These are phyloP conservation scores for Diarsia brunnea DNA, from an alignment of 2,888 invertebrate genomes.

Conservation along the genomic window DNA sequence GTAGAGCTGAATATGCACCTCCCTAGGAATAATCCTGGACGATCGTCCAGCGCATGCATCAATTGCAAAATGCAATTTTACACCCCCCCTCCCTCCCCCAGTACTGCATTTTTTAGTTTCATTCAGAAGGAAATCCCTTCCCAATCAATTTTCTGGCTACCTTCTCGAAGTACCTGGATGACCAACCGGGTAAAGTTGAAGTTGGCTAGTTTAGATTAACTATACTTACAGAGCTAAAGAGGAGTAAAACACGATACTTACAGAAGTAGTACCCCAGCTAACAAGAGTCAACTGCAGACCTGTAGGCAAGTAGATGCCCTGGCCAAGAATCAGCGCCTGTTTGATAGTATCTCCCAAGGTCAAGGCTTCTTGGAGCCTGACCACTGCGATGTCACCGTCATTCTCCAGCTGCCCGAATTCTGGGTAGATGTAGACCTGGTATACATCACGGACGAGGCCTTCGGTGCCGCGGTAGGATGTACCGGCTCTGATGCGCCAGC, in stretches of 20 bases:
- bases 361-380: conserved; percentile 42
- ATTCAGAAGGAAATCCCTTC: too few relatives aligned
- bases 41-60: too few relatives aligned
- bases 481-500: conserved; percentile 68
- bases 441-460: conserved; percentile 52
- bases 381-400: conserved; percentile 63
- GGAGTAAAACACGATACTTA: conserved; percentile 47
- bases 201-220: too few relatives aligned
- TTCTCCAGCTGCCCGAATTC: conserved; percentile 38
- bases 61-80: too few relatives aligned
- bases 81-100: too few relatives aligned
- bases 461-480: conserved; percentile 52
- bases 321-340: conserved; percentile 55
- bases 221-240: too few relatives aligned
- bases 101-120: too few relatives aligned
- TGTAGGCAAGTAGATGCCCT: conserved; percentile 54
- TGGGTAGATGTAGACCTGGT: conserved; percentile 48
- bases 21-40: too few relatives aligned
- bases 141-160: too few relatives aligned
- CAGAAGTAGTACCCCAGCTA: conserved; percentile 67
- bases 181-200: too few relatives aligned
- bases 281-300: conserved; percentile 46
- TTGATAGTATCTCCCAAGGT: conserved; percentile 38
- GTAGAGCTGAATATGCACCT: too few relatives aligned
- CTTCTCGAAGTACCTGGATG: too few relatives aligned